Percentiles rank a stretch among this genome's conserved stretches.
phyloP scores from a whole-genome alignment of 1,140 invertebrate genomes.

The Philaenus spumarius region DNA sequence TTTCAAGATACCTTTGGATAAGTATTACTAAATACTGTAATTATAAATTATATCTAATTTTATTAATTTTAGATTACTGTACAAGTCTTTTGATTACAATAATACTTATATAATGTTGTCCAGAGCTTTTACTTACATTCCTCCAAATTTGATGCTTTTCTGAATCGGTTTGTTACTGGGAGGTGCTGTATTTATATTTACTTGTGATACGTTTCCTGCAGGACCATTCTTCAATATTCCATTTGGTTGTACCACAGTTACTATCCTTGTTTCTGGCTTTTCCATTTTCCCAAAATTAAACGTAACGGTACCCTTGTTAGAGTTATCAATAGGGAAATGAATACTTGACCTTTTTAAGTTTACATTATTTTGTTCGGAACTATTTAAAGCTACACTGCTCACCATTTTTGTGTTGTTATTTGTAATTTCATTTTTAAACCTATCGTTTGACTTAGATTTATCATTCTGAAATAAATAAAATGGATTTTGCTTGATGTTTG shows the following conservation, averaged over 20 bases:
- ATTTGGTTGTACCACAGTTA: constrained; percentile 17
- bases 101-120: no score
- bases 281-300: constrained; percentile 21
- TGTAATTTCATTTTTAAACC: no score
- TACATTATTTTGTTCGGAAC: background rate
- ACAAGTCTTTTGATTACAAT: no score
- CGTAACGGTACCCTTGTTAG: constrained; percentile 18
- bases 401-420: constrained; percentile 3
- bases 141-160: constrained; percentile 27
- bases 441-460: background rate
- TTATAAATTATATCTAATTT: no score
- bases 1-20: no score
- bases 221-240: constrained; percentile 27
- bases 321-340: constrained; percentile 8
- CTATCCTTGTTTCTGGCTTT: constrained; percentile 17
- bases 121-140: constrained; percentile 17
- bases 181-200: constrained; percentile 16
- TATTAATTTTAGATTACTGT: no score
- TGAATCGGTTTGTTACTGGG: constrained; percentile 5
- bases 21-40: no score
- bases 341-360: constrained; percentile 5
- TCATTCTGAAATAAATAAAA: background rate
- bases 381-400: background rate
- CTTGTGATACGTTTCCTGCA: constrained; percentile 19
- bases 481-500: background rate